A percentile compares a stretch with the other conserved stretches of the same genome.
Conservation (phyloP, 2,888 invertebrate genomes). For the Lycaena phlaeas region DNA sequence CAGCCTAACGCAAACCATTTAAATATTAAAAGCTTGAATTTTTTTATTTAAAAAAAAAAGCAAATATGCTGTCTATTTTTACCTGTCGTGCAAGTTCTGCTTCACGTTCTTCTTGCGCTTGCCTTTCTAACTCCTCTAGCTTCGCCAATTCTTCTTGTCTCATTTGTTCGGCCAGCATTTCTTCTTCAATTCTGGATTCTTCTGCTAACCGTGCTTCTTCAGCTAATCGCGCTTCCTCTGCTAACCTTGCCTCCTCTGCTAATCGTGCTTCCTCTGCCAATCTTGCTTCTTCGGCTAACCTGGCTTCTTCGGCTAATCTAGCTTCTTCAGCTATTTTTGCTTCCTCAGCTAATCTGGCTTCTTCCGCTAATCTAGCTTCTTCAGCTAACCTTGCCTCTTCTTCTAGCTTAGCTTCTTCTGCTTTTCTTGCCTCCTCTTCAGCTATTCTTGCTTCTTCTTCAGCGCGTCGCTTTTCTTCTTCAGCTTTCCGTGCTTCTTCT, state of each 20-base stretch:
- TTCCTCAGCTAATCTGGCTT: slow-evolving; percentile 57
- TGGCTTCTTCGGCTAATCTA: slow-evolving; percentile 55
- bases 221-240: slow-evolving; percentile 57
- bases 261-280: slow-evolving; percentile 58
- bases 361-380: slow-evolving; percentile 61
- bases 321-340: slow-evolving; percentile 52
- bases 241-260: slow-evolving; percentile 56
- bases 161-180: slow-evolving; percentile 54
- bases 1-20: slow-evolving; percentile 56
- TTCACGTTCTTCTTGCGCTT: slow-evolving; percentile 77
- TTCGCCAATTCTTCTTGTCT: slow-evolving; percentile 45
- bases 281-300: slow-evolving; percentile 45
- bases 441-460: slow-evolving; percentile 55
- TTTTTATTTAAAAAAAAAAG: no score
- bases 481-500: slow-evolving; percentile 68
- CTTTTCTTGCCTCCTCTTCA: slow-evolving; percentile 51
- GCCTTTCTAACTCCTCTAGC: slow-evolving; percentile 70
- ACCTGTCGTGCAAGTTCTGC: slow-evolving; percentile 79
- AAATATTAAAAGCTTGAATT: neutral
- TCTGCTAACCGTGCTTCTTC: slow-evolving; percentile 55
- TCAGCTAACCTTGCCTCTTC: slow-evolving; percentile 55
- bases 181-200: slow-evolving; percentile 57
- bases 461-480: slow-evolving; percentile 65
- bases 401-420: slow-evolving; percentile 52
- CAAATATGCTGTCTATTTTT: no score